phyloP scores from a whole-genome alignment of 53 echinoderm and acorn worm species.

The Holothuria scabra region DNA sequence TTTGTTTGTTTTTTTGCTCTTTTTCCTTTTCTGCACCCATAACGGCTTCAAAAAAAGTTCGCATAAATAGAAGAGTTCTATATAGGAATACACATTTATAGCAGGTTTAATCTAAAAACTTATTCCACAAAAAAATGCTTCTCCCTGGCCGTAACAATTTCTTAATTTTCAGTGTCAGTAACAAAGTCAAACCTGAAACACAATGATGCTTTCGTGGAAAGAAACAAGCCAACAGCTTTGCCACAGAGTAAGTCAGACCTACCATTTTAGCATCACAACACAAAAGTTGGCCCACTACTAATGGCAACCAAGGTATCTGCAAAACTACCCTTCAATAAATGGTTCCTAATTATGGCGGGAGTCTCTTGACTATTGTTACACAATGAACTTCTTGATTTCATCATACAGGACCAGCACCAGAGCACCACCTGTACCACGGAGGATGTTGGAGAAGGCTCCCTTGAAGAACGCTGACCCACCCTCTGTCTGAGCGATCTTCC shows the following conservation, averaged over 20 bases:
- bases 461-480: conserved; percentile 89
- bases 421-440: conserved; percentile 95
- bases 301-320: conserved; percentile 12
- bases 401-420: conserved; percentile 91
- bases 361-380: conserved; percentile 30
- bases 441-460: conserved; percentile 93
- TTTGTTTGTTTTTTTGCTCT: too few relatives aligned
- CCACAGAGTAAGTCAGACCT: too few relatives aligned
- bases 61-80: conserved; percentile 39
- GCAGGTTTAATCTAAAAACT: conserved; percentile 6
- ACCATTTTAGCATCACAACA: background rate
- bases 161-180: background rate
- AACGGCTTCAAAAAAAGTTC: conserved; percentile 7
- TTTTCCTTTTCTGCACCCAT: background rate
- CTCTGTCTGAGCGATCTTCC: conserved; percentile 78
- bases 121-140: background rate
- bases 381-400: conserved; percentile 73
- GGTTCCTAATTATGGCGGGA: background rate
- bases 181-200: background rate
- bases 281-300: background rate
- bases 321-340: conserved; percentile 37
- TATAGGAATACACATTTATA: conserved; percentile 25
- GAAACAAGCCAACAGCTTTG: too few relatives aligned
- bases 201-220: background rate
- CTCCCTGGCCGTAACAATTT: background rate